These are phyloP conservation scores for Chloropsis cyanopogon DNA, from an alignment of 2,113 vertebrate genomes.

Conservation along the genomic window DNA sequence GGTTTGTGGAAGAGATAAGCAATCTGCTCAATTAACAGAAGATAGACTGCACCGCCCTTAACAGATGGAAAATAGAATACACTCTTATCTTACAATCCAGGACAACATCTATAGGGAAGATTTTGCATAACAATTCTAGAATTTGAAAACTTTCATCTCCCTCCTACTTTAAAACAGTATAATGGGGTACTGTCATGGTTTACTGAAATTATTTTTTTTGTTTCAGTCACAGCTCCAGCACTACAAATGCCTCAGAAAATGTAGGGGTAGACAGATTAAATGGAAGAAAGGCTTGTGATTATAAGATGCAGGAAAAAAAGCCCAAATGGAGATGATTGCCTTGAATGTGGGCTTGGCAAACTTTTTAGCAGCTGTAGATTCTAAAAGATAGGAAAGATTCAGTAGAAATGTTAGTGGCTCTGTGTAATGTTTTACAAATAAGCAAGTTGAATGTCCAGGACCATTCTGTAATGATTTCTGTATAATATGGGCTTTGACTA, in stretches of 20 bases:
- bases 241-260: neutral
- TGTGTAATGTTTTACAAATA: neutral
- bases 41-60: too few species aligned
- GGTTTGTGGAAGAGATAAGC: too few species aligned
- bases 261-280: neutral
- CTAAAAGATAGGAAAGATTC: neutral
- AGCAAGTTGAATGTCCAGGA: neutral
- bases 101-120: neutral
- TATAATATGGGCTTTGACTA: neutral
- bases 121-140: neutral
- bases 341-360: neutral
- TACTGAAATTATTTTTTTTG: neutral
- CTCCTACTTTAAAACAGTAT: neutral
- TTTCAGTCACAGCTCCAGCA: neutral
- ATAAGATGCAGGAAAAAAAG: neutral
- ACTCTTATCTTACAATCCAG: too few species aligned
- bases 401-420: neutral
- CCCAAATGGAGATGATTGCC: neutral
- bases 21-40: too few species aligned
- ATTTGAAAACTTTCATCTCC: neutral
- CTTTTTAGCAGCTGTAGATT: neutral
- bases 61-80: too few species aligned
- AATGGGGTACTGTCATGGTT: neutral
- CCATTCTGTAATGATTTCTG: neutral
- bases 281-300: neutral